Evolutionary conservation across 2,797 vertebrate species (phyloP).

Genomic region (Sebastes goodei): DNA sequence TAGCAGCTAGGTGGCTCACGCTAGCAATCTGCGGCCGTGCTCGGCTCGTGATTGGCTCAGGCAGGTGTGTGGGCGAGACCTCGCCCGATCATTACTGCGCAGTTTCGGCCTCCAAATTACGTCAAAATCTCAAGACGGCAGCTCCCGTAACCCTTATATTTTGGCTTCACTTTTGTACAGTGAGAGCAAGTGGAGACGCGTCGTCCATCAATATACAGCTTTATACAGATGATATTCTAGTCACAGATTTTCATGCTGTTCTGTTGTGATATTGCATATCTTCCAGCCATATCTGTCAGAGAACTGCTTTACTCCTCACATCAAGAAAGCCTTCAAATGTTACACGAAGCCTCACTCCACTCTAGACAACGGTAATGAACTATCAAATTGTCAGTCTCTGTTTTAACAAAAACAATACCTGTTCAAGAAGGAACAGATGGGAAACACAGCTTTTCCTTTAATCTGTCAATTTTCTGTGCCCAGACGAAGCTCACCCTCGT

Average conservation of each 20-base stretch:
- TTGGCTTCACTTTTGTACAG: no score
- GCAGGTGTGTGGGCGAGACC: no score
- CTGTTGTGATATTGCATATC: neutral
- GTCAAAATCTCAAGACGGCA: no score
- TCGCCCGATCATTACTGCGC: no score
- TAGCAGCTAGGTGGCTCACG: no score
- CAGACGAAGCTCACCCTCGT: conserved; percentile 45
- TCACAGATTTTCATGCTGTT: neutral
- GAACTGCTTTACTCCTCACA: conserved; percentile 70
- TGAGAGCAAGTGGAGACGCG: no score
- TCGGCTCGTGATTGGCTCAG: no score
- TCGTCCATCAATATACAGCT: neutral
- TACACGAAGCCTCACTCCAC: conserved; percentile 56
- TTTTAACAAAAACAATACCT: neutral
- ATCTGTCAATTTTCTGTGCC: conserved; percentile 39
- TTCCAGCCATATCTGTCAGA: conserved; percentile 54
- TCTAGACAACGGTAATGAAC: conserved; percentile 76
- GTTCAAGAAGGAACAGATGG: neutral
- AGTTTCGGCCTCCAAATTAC: no score
- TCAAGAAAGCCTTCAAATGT: conserved; percentile 68
- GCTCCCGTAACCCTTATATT: no score
- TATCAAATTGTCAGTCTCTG: neutral
- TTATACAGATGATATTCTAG: neutral
- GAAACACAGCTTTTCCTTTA: neutral
- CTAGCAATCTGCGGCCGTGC: no score